These are phyloP conservation scores for Microcebus jonahi DNA, from an alignment of 2,113 vertebrate species.

Conservation along the genomic window DNA sequence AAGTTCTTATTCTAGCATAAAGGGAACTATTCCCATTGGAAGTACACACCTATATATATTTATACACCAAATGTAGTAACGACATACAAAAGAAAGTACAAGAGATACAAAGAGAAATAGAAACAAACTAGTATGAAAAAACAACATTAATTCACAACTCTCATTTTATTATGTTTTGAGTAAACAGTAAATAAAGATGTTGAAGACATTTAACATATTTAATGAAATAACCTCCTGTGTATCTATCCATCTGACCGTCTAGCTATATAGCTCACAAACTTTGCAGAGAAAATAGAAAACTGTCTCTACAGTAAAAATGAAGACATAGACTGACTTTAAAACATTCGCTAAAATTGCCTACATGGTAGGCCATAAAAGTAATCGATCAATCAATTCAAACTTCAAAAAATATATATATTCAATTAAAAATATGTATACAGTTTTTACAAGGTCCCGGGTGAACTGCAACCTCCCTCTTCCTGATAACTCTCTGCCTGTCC, in stretches of 20 bases:
- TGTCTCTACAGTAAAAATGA: neutral
- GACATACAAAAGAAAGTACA: neutral
- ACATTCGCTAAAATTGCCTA: neutral
- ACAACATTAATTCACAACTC: neutral
- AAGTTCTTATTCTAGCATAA: neutral
- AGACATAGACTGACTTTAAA: neutral
- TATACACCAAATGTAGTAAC: neutral
- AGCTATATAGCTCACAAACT: neutral
- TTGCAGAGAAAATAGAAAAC: neutral
- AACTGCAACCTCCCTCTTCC: neutral
- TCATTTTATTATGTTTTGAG: neutral
- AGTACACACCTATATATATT: neutral
- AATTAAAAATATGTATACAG: neutral
- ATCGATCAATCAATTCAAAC: neutral
- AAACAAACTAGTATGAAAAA: neutral
- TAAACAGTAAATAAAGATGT: neutral
- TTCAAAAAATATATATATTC: neutral
- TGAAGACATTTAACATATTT: neutral
- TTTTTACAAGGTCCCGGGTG: neutral
- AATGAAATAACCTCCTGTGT: neutral
- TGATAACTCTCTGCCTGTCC: accelerated
- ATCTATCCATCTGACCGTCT: neutral
- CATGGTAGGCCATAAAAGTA: neutral
- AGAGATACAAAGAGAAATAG: neutral
- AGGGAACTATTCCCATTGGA: neutral